These are phyloP conservation scores for Lacanobia wlatinum DNA, from an alignment of 2,888 invertebrate genomes.

Conservation along the genomic window DNA sequence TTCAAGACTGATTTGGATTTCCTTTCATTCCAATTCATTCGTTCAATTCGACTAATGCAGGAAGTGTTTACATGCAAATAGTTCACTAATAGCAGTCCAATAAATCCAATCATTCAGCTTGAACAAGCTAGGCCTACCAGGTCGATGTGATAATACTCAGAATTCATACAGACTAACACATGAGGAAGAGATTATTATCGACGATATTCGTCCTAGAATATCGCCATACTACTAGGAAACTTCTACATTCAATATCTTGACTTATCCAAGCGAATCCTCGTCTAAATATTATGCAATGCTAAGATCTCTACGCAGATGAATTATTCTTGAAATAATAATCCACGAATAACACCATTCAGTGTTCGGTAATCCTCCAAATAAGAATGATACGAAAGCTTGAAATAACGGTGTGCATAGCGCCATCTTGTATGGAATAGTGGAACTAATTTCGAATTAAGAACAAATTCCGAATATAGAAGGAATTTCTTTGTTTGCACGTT, in stretches of 20 bases:
- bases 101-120: constrained; percentile 59
- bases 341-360: constrained; percentile 46
- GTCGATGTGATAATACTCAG: constrained; percentile 45
- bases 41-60: constrained; percentile 46
- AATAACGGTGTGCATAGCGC: constrained; percentile 64
- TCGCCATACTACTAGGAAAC: constrained; percentile 52
- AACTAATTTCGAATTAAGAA: constrained; percentile 34
- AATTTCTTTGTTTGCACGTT: not conserved
- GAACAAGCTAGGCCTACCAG: constrained; percentile 36
- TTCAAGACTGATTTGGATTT: constrained; percentile 21
- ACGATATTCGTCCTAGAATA: constrained; percentile 39
- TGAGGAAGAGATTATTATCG: constrained; percentile 62
- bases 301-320: constrained; percentile 53
- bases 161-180: constrained; percentile 45
- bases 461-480: not conserved
- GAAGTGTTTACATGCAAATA: constrained; percentile 56
- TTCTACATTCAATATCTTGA: constrained; percentile 41
- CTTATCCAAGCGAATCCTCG: constrained; percentile 38
- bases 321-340: constrained; percentile 61
- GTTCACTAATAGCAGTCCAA: constrained; percentile 47
- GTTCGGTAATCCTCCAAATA: constrained; percentile 42
- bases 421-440: constrained; percentile 75
- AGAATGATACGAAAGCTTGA: constrained; percentile 1
- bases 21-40: constrained; percentile 32
- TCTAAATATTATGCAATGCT: constrained; percentile 60